These are phyloP conservation scores for Lysiphlebus fabarum DNA, from an alignment of 1,140 invertebrate species.

Conservation along the genomic window DNA sequence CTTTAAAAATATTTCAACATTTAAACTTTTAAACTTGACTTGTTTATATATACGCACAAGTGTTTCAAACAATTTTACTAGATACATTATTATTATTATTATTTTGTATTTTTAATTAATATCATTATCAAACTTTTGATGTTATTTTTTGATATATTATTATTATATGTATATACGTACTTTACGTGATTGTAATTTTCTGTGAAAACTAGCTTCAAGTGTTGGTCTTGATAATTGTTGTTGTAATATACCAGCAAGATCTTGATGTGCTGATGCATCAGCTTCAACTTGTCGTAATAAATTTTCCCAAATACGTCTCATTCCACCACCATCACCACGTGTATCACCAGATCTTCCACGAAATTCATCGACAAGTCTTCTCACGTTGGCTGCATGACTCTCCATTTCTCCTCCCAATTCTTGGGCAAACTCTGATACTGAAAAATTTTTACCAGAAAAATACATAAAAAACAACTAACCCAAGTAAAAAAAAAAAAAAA, in stretches of 20 bases:
- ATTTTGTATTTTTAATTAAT: too few species aligned
- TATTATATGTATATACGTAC: conserved; percentile 43
- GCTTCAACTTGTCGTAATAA: conserved; percentile 89
- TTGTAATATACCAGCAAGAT: conserved; percentile 80
- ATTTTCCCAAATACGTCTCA: conserved; percentile 90
- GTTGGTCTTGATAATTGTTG: conserved; percentile 81
- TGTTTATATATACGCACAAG: too few species aligned
- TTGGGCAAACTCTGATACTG: conserved; percentile 93
- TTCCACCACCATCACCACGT: conserved; percentile 77
- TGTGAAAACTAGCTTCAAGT: conserved; percentile 84
- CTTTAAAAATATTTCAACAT: too few species aligned
- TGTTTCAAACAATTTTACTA: too few species aligned
- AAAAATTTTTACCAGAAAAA: conserved; percentile 31
- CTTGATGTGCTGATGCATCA: conserved; percentile 85
- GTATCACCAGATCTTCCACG: conserved; percentile 82
- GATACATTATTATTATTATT: too few species aligned
- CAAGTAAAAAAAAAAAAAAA: background rate
- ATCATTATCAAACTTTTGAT: too few species aligned
- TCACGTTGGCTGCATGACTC: conserved; percentile 86
- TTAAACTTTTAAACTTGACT: too few species aligned
- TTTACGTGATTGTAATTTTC: conserved; percentile 90
- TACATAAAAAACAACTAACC: conserved; percentile 12
- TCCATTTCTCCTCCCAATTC: conserved; percentile 88
- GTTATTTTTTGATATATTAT: too few species aligned
- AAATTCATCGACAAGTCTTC: conserved; percentile 83